Conservation (phyloP, 2,113 vertebrate genomes). For the Cavia porcellus region DNA sequence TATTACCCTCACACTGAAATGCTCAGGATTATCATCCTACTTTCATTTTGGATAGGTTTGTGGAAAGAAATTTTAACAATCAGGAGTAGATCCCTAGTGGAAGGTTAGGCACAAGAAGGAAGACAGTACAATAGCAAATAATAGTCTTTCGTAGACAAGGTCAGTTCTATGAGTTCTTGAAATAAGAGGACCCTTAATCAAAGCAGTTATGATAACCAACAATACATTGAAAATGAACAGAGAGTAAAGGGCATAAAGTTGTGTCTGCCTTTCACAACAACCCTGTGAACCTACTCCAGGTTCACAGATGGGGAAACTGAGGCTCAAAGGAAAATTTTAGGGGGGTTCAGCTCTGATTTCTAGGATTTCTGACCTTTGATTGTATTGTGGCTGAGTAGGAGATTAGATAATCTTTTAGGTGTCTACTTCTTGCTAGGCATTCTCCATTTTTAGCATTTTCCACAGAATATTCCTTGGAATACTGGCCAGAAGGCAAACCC, state of each 20-base stretch:
- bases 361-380: background rate
- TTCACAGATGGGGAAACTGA: slow-evolving; percentile 12
- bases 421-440: background rate
- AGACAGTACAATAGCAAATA: background rate
- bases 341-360: background rate
- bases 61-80: slow-evolving; percentile 21
- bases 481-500: background rate
- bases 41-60: background rate
- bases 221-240: background rate
- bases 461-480: background rate
- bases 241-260: background rate
- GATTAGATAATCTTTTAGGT: background rate
- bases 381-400: background rate
- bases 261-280: background rate
- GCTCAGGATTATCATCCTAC: background rate
- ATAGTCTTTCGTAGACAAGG: background rate
- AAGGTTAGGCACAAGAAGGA: background rate
- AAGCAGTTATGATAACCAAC: background rate
- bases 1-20: background rate
- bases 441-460: slow-evolving; percentile 34
- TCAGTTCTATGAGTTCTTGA: background rate
- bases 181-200: background rate
- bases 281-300: background rate
- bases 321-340: background rate
- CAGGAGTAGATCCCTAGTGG: background rate